Evolutionary conservation across 2,888 invertebrate species (phyloP), one percentile per base, ranked within the genome.

Genomic region (Euzetes globulus): DNA sequence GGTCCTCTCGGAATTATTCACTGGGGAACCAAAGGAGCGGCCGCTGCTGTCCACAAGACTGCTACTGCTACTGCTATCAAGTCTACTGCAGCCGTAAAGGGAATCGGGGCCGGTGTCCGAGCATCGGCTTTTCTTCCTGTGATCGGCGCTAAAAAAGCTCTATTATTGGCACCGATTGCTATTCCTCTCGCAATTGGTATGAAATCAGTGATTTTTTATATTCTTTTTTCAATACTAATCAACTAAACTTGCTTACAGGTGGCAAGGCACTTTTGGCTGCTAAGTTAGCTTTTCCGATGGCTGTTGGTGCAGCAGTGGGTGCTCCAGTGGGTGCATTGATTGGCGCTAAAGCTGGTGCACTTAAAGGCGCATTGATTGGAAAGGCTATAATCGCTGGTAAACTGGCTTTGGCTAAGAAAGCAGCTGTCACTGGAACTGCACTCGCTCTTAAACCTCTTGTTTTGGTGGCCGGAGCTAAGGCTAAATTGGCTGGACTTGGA

Each of bases 291-390:
- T 50, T 72, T 22, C 72, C 72, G 7, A 52, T 52, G 50, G 52
- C 22, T 45, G 25, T 50, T 22, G 72, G 72, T 45, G 72, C 72
- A 9, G 72, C 72, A 25, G n/a, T 72, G 5, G 72, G 72, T 33
- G 72, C 72, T 5, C 72, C 72, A 52, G 22, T 72, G 17, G 72
- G 72, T 50, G 72, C 72, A n/a, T n/a, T 72, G 50, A 50, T 72
- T 19, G 72, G 72, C 15, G 72, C 72, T 17, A 72, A 72, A 27
- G 52, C 52, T 9, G 72, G 72, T 72, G 72, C 72, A 3, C 19
- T 72, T 22, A 72, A 72, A 22, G 72, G 72, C 22, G 72, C 72
- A 25, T 6, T 47, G 2, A 27, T 72, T 27, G 72, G 72, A 15
- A 72, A 72, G 25, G 72, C 72, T 5, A 19, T 72, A 17, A 33